Evolutionary conservation across 2,113 vertebrate species (phyloP), one percentile per base, ranked within the genome.

Genomic region (Lepisosteus osseus): DNA sequence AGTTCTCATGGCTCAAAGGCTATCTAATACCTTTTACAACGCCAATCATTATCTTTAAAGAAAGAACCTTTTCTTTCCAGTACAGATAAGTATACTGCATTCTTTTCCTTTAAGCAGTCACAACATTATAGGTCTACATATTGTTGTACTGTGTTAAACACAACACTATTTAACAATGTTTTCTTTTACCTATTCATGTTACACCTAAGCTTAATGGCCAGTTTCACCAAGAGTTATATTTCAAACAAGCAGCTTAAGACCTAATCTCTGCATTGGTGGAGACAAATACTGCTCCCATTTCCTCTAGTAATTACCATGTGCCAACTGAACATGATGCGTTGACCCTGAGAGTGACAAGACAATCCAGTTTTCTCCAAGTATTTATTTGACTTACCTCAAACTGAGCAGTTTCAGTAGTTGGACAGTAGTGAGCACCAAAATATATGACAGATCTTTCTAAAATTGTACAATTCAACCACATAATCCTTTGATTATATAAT

Each of bases 231-330:
- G 56, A 12, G 7, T 59, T 14, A 8, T 13, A 45, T 15, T 4
- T 17, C 11, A 13, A 5, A 43, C 29, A 29, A 68, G 29, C 8
- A 56, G 29, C 47, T 56, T 68, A 40, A 56, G 6, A 68, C 12
- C 9, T 6, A 3, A 6, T 2, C 2, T 56, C 56, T 14, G 51
- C 4, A 41, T 56, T 57, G 54, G 67, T 42, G 9, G 54, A 11
- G 55, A 29, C 40, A 17, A 41, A 14, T n/a, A 14, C 47, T 40
- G 17, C 47, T 40, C 61, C 15, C 47, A 54, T 66, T 14, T 44
- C 64, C 43, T 14, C 43, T n/a, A 8, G n/a, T 11, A 67, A 51
- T 54, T 67, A 54, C 44, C 66, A 54, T 67, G 47, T 51, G 51
- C 6, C 44, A 54, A 3, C 15, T n/a, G 13, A 54, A 45, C 41